Evolutionary conservation across 2,888 invertebrate genomes (phyloP).

Genomic region (Seira musarum): DNA sequence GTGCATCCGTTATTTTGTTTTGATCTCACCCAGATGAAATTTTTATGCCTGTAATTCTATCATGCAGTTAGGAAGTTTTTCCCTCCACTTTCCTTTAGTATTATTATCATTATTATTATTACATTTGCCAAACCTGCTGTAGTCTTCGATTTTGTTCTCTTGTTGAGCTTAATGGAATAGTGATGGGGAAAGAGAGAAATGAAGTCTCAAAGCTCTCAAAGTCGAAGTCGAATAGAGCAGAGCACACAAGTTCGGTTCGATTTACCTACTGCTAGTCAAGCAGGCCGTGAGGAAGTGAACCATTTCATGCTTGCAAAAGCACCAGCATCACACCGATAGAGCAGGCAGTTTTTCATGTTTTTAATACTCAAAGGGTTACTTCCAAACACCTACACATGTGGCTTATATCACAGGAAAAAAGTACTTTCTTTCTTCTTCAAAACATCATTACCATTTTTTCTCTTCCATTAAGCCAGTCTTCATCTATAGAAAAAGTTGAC

Average conservation of each 20-base stretch:
- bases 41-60: constrained; percentile 47
- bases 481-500: neutral
- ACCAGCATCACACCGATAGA: neutral
- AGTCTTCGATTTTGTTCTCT: constrained; percentile 11
- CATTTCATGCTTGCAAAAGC: neutral
- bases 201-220: constrained; percentile 14
- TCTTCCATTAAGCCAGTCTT: constrained; percentile 4
- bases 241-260: neutral
- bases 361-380: constrained; percentile 12
- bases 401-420: constrained; percentile 10
- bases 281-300: neutral
- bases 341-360: constrained; percentile 3
- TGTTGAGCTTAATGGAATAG: constrained; percentile 44
- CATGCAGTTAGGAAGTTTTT: constrained; percentile 37
- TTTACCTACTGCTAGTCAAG: neutral
- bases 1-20: constrained; percentile 20
- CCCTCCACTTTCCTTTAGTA: neutral
- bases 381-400: neutral
- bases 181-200: constrained; percentile 30
- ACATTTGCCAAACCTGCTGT: constrained; percentile 5
- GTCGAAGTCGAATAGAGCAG: neutral
- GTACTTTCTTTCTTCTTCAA: constrained; percentile 27
- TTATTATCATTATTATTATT: constrained; percentile 19
- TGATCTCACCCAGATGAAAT: constrained; percentile 26
- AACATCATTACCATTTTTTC: constrained; percentile 46